Evolutionary conservation across 2,113 vertebrate genomes (phyloP).

Genomic region (Zosterops lateralis): DNA sequence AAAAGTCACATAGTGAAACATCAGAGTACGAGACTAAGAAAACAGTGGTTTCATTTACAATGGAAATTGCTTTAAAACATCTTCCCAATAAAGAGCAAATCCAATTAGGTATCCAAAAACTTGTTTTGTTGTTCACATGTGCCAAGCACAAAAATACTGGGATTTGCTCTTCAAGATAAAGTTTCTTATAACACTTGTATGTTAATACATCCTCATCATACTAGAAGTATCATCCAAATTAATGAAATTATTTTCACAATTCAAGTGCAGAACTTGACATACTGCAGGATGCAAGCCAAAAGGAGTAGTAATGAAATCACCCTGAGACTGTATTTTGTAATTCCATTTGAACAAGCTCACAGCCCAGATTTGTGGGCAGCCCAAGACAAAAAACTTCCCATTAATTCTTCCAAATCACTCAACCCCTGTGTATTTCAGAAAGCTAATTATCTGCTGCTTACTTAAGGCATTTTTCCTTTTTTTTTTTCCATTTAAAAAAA

Average conservation of each 20-base stretch:
- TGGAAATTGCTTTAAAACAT: neutral
- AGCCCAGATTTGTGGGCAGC: neutral
- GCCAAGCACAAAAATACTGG: neutral
- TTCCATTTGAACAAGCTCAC: neutral
- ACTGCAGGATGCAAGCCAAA: neutral
- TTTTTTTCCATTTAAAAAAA: no score
- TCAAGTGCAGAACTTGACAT: neutral
- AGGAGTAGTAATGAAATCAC: neutral
- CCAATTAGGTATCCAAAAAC: neutral
- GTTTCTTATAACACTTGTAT: neutral
- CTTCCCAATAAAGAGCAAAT: neutral
- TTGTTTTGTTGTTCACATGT: neutral
- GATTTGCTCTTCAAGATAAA: neutral
- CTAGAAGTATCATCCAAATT: neutral
- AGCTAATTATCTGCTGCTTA: neutral
- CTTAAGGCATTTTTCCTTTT: neutral
- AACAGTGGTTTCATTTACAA: neutral
- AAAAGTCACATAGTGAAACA: neutral
- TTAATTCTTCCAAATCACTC: neutral
- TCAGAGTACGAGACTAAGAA: neutral
- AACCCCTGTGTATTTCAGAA: neutral
- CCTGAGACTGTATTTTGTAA: neutral
- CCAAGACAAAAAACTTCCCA: neutral
- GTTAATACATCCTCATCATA: neutral
- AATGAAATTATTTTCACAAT: neutral